phyloP scores from a whole-genome alignment of 1,140 invertebrate species.

The Oryzaephilus surinamensis region DNA sequence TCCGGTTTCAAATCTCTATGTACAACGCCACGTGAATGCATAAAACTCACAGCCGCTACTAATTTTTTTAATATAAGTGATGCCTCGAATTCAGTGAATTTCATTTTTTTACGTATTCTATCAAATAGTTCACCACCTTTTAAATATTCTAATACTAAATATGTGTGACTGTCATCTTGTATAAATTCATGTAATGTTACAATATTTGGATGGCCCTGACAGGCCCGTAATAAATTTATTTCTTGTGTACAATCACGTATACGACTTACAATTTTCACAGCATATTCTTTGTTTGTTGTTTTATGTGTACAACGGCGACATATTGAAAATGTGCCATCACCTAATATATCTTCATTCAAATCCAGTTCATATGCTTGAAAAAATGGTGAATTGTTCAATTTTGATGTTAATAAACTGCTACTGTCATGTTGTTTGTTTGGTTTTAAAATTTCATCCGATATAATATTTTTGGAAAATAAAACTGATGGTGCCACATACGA shows the following conservation, averaged over 20 bases:
- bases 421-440: constrained; percentile 34
- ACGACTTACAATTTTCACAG: constrained; percentile 85
- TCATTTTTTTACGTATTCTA: constrained; percentile 48
- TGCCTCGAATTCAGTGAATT: constrained; percentile 61
- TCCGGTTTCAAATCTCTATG: constrained; percentile 89
- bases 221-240: constrained; percentile 63
- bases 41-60: constrained; percentile 68
- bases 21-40: constrained; percentile 70
- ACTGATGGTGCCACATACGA: constrained; percentile 92
- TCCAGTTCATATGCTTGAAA: constrained; percentile 76
- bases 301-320: constrained; percentile 68
- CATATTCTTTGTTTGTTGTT: constrained; percentile 68
- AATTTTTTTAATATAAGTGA: constrained; percentile 63
- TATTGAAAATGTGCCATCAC: constrained; percentile 83
- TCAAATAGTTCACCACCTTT: constrained; percentile 80
- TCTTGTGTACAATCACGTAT: constrained; percentile 66
- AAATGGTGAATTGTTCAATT: constrained; percentile 67
- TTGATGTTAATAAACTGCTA: constrained; percentile 17
- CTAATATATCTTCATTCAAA: constrained; percentile 55
- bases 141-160: constrained; percentile 78
- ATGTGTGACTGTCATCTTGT: constrained; percentile 70
- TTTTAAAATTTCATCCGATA: constrained; percentile 46
- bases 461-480: constrained; percentile 74
- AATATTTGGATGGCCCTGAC: constrained; percentile 81
- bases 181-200: constrained; percentile 75